Evolutionary conservation across 2,797 vertebrate species (phyloP).

Genomic region (Sebastes taczanowskii): DNA sequence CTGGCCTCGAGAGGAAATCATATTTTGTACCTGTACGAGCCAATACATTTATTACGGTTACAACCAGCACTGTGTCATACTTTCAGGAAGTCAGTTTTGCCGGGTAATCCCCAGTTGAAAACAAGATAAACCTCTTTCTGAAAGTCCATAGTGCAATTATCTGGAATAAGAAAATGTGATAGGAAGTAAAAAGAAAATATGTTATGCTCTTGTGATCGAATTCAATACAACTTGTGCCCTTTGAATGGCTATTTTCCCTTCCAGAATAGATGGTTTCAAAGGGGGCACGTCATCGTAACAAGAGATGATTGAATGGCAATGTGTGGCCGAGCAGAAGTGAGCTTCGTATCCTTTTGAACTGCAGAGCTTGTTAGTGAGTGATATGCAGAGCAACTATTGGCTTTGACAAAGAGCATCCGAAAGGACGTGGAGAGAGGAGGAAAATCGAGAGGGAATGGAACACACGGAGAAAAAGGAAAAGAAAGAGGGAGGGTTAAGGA

Average conservation of each 20-base stretch:
- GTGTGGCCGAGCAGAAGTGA: slow-evolving; percentile 53
- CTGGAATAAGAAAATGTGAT: slow-evolving; percentile 28
- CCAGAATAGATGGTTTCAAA: slow-evolving; percentile 43
- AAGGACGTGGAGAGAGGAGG: slow-evolving; percentile 33
- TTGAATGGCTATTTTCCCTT: slow-evolving; percentile 25
- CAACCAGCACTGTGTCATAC: slow-evolving; percentile 25
- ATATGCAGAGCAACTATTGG: slow-evolving; percentile 42
- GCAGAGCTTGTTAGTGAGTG: slow-evolving; percentile 54
- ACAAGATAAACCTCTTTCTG: slow-evolving; percentile 6
- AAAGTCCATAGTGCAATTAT: slow-evolving; percentile 28
- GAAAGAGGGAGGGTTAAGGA: neutral
- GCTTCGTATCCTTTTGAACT: slow-evolving; percentile 49
- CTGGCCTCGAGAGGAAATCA: slow-evolving; percentile 40
- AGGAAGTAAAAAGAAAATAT: slow-evolving; percentile 1
- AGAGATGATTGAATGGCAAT: slow-evolving; percentile 60
- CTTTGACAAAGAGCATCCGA: slow-evolving; percentile 56
- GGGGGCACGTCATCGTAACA: slow-evolving; percentile 44
- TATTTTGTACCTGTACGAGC: slow-evolving; percentile 42
- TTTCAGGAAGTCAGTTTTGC: slow-evolving; percentile 29
- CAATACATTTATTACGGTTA: slow-evolving; percentile 50
- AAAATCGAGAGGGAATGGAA: slow-evolving; percentile 19
- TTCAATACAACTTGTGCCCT: slow-evolving; percentile 38
- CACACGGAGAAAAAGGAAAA: neutral
- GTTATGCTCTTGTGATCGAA: slow-evolving; percentile 42
- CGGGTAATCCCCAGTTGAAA: slow-evolving; percentile 30